Conservation (phyloP, 2,888 invertebrate genomes). For the Oscheius sp. region DNA sequence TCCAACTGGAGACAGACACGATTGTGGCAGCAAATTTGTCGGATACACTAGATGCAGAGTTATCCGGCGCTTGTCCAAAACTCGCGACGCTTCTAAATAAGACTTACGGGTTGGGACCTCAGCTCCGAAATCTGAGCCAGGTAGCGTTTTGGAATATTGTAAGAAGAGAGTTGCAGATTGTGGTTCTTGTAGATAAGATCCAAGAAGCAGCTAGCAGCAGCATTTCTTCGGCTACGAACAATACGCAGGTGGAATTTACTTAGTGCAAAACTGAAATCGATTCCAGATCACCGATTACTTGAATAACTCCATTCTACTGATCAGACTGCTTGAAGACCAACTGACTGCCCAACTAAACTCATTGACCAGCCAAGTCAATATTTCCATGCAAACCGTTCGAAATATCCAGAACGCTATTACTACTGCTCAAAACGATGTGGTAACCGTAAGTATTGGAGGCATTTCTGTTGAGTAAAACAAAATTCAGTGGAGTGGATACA, state of each 20-base stretch:
- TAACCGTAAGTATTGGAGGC: constrained; percentile 29
- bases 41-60: background rate
- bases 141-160: no score
- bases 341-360: background rate
- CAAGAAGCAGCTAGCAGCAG: no score
- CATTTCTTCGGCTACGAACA: no score
- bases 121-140: no score
- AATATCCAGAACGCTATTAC: constrained; percentile 39
- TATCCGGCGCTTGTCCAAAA: no score
- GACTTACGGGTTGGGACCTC: no score
- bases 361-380: constrained; percentile 1
- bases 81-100: no score
- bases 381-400: constrained; percentile 26
- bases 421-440: constrained; percentile 36
- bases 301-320: background rate
- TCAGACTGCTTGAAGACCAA: background rate
- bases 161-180: no score
- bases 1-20: background rate
- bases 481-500: constrained; percentile 42
- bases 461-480: background rate
- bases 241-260: no score
- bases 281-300: background rate
- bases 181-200: no score
- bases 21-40: background rate
- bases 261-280: no score